Evolutionary conservation across 2,888 invertebrate species (phyloP).

Genomic region (Zhuqinia jingwanae): DNA sequence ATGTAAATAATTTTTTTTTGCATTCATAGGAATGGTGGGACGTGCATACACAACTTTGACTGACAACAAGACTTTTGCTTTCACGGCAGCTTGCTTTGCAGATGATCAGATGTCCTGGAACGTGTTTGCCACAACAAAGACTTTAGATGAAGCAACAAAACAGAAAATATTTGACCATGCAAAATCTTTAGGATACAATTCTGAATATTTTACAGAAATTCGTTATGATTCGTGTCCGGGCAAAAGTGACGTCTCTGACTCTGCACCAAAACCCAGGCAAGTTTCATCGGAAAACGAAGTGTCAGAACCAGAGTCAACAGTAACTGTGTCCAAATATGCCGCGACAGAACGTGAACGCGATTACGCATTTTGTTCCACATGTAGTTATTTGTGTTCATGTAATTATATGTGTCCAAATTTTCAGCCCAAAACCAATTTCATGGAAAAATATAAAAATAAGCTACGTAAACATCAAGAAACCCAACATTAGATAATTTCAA

Average conservation of each 20-base stretch:
- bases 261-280: neutral
- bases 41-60: conserved; percentile 59
- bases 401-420: conserved; percentile 24
- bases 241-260: neutral
- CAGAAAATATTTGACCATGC: conserved; percentile 58
- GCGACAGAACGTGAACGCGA: neutral
- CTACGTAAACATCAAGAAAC: neutral
- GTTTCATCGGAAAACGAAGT: neutral
- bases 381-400: conserved; percentile 23
- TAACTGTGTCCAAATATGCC: no score
- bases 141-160: conserved; percentile 59
- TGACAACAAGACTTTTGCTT: conserved; percentile 60
- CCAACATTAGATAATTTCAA: no score
- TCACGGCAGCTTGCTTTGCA: conserved; percentile 48
- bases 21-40: conserved; percentile 52
- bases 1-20: neutral
- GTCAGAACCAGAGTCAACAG: neutral
- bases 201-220: conserved; percentile 54
- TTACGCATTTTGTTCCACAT: conserved; percentile 3
- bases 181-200: conserved; percentile 53
- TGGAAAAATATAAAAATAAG: conserved; percentile 11
- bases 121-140: conserved; percentile 64
- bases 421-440: neutral
- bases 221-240: conserved; percentile 50
- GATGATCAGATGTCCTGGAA: conserved; percentile 67